Conservation (phyloP, 2,888 invertebrate genomes). For the Lasioglossum marginatum region DNA sequence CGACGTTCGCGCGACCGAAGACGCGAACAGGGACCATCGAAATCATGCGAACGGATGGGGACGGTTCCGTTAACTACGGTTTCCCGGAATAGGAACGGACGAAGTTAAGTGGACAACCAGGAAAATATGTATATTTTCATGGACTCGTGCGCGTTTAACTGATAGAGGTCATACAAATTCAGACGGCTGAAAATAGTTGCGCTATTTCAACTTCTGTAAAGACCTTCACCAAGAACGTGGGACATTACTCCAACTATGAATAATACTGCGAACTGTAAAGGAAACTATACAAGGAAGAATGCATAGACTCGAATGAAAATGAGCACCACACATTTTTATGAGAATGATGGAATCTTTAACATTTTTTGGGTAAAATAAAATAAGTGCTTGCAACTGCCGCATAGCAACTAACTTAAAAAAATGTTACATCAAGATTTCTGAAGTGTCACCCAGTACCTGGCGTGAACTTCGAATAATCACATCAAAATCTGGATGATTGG, state of each 20-base stretch:
- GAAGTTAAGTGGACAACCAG: background rate
- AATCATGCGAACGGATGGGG: background rate
- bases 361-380: too few species aligned
- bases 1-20: background rate
- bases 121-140: background rate
- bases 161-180: background rate
- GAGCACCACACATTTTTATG: background rate
- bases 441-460: too few species aligned
- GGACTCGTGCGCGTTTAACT: background rate
- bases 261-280: background rate
- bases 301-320: background rate
- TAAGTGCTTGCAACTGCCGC: too few species aligned
- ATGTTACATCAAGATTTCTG: too few species aligned
- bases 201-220: fast-evolving
- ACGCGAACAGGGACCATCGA: background rate
- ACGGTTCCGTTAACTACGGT: background rate
- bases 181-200: background rate
- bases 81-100: background rate
- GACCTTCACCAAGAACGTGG: background rate
- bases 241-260: background rate
- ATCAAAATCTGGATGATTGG: background rate
- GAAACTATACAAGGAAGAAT: background rate
- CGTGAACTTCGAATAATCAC: too few species aligned
- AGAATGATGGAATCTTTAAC: too few species aligned
- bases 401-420: too few species aligned